Evolutionary conservation across 2,797 vertebrate genomes (phyloP).

Genomic region (Mus spretus): DNA sequence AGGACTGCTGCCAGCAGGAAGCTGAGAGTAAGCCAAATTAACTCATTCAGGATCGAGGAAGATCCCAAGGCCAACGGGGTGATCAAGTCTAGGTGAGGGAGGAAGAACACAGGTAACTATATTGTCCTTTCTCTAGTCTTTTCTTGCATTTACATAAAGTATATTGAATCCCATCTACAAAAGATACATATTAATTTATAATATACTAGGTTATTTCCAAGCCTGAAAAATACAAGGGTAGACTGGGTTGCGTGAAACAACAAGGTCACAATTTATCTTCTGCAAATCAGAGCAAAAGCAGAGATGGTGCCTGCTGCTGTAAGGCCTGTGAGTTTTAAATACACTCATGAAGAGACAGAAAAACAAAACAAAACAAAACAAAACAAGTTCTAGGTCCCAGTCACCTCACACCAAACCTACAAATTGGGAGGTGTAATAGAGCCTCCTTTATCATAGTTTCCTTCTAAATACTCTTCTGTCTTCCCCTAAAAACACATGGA

Average conservation of each 20-base stretch:
- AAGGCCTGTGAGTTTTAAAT: neutral
- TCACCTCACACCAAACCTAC: neutral
- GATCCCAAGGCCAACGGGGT: neutral
- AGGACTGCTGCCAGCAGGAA: neutral
- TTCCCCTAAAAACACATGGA: conserved; percentile 28
- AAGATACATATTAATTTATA: conserved; percentile 44
- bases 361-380: neutral
- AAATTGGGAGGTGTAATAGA: neutral
- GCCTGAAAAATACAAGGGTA: conserved; percentile 4
- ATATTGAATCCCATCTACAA: conserved; percentile 27
- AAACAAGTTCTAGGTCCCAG: neutral
- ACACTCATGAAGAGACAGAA: neutral
- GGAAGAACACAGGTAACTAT: neutral
- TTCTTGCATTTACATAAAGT: conserved; percentile 33
- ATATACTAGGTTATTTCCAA: neutral
- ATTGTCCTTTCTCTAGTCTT: neutral
- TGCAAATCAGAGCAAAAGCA: neutral
- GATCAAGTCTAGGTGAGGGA: neutral
- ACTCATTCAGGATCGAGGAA: neutral
- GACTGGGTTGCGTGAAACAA: neutral
- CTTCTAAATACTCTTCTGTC: neutral
- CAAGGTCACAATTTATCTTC: neutral
- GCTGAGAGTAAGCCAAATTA: neutral
- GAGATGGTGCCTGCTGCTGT: neutral
- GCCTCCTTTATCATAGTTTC: neutral